Evolutionary conservation across 2,113 vertebrate species (phyloP).

Genomic region (Archocentrus centrarchus): DNA sequence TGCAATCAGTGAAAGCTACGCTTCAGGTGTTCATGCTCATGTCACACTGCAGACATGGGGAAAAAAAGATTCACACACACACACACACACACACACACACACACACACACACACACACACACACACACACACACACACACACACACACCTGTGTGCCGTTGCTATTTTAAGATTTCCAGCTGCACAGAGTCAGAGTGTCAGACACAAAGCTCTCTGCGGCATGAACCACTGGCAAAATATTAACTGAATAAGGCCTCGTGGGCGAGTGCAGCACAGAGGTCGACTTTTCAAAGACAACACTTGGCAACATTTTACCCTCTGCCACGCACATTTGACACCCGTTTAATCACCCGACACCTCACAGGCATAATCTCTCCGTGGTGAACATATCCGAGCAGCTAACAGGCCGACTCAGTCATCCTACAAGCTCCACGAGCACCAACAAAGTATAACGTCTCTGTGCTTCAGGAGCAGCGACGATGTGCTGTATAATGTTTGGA

Average conservation of each 20-base stretch:
- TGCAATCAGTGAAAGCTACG: conserved; percentile 10
- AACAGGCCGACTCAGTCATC: neutral
- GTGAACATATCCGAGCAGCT: neutral
- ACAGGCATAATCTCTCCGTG: conserved; percentile 19
- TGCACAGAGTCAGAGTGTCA: conserved; percentile 23
- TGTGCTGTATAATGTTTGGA: neutral
- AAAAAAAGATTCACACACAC: neutral
- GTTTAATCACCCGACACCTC: conserved; percentile 56
- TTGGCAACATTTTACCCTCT: conserved; percentile 36
- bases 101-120: conserved; percentile 49
- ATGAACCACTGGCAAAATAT: conserved; percentile 30
- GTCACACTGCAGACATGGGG: neutral
- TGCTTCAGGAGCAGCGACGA: neutral
- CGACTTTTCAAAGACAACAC: conserved; percentile 45
- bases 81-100: conserved; percentile 58
- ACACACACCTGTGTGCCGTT: conserved; percentile 40
- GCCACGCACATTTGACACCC: conserved; percentile 49
- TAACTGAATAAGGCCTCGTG: conserved; percentile 40
- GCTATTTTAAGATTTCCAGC: conserved; percentile 40
- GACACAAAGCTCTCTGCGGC: conserved; percentile 14
- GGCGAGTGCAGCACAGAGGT: conserved; percentile 35
- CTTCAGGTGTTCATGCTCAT: conserved; percentile 27
- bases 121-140: conserved; percentile 63
- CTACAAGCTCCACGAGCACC: neutral
- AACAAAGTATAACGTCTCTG: neutral